Evolutionary conservation across 2,797 vertebrate genomes (phyloP).

Genomic region (Sarcophilus harrisii): DNA sequence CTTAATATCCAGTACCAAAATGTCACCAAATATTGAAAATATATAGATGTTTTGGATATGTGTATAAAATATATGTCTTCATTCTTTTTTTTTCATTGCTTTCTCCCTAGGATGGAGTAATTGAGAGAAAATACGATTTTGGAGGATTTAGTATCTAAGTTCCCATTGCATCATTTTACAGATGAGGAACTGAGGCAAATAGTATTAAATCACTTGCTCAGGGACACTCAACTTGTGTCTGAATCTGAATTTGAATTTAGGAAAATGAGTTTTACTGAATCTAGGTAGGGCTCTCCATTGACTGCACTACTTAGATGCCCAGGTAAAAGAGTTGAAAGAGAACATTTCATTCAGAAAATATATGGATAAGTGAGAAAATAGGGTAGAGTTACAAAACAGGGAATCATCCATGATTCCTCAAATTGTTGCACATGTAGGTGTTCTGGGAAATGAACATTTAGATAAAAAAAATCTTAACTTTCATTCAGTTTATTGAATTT

Average conservation of each 20-base stretch:
- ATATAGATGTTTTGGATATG: background rate
- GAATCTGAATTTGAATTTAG: background rate
- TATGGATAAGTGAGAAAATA: background rate
- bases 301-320: background rate
- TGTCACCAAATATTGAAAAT: slow-evolving; percentile 19
- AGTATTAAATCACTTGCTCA: background rate
- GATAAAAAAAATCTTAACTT: background rate
- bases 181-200: background rate
- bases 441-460: background rate
- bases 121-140: background rate
- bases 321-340: background rate
- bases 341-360: background rate
- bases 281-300: background rate
- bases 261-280: background rate
- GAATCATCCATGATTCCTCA: background rate
- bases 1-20: background rate
- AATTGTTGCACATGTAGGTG: background rate
- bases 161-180: background rate
- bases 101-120: background rate
- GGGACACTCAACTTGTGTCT: background rate
- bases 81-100: background rate
- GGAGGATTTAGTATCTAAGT: background rate
- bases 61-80: background rate
- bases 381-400: background rate
- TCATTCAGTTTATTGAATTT: background rate